phyloP scores from a whole-genome alignment of 2,113 vertebrate species.

The Grantiella picta region DNA sequence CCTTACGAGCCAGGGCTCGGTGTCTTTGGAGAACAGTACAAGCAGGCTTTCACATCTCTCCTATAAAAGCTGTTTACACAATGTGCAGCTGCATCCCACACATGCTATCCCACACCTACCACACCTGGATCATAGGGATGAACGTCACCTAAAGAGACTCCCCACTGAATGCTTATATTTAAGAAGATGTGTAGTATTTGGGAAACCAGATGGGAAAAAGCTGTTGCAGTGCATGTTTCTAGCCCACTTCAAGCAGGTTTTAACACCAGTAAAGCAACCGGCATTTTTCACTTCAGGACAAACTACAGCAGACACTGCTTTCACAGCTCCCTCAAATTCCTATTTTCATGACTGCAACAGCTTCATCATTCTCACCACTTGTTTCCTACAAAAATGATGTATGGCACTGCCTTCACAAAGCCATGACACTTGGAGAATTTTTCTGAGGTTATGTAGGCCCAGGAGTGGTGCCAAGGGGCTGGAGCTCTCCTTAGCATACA shows the following conservation, averaged over 20 bases:
- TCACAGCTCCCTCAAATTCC: not conserved
- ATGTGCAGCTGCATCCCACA: not conserved
- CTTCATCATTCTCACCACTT: accelerated
- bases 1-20: not conserved
- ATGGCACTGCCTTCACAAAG: not conserved
- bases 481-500: not conserved
- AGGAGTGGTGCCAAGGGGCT: not conserved
- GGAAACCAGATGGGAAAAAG: not conserved
- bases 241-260: not conserved
- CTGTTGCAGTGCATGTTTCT: not conserved
- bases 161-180: not conserved
- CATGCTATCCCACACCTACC: not conserved
- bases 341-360: not conserved
- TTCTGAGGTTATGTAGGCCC: not conserved
- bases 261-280: not conserved
- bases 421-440: not conserved
- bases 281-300: not conserved
- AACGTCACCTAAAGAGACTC: not conserved
- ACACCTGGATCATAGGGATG: not conserved
- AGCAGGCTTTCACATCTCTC: not conserved
- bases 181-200: not conserved
- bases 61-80: not conserved
- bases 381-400: not conserved
- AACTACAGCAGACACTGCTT: not conserved
- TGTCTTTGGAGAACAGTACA: not conserved